These are phyloP conservation scores for Tachypleus tridentatus DNA, from an alignment of 1,140 invertebrate genomes.

Conservation along the genomic window DNA sequence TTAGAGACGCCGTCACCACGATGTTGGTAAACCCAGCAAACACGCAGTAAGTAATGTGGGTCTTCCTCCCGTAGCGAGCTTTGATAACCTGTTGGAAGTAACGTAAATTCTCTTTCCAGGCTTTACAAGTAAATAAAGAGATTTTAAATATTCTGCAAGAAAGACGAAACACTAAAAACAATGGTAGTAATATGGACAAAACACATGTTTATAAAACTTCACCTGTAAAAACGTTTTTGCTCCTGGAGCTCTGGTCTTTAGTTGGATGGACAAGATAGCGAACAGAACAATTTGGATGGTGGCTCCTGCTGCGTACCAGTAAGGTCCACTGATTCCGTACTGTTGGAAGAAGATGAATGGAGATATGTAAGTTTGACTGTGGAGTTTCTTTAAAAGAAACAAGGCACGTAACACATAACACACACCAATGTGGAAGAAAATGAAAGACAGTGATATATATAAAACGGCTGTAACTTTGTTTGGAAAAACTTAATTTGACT, in stretches of 20 bases:
- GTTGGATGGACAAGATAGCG: conserved; percentile 33
- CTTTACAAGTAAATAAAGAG: too few relatives aligned
- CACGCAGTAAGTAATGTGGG: conserved; percentile 31
- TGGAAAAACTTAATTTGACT: too few relatives aligned
- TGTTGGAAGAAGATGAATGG: conserved; percentile 6
- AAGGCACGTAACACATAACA: too few relatives aligned
- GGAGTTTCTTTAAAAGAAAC: too few relatives aligned
- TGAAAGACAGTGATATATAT: too few relatives aligned
- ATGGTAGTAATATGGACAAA: not conserved
- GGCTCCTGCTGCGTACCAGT: conserved; percentile 37
- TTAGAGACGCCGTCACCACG: conserved; percentile 35
- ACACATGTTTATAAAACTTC: conserved; percentile 7
- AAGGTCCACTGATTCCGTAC: conserved; percentile 36
- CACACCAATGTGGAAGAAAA: too few relatives aligned
- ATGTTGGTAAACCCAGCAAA: conserved; percentile 35
- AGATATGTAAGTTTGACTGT: too few relatives aligned
- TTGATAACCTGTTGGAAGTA: conserved; percentile 33
- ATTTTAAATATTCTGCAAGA: too few relatives aligned
- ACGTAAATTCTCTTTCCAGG: not conserved
- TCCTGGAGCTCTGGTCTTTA: conserved; percentile 34
- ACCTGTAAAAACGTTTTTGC: conserved; percentile 37
- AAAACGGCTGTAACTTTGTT: too few relatives aligned
- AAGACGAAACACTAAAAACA: not conserved
- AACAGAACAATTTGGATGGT: conserved; percentile 36
- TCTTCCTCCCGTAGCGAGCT: conserved; percentile 30